Base-by-base conservation (phyloP, 2,113 vertebrate genomes). In the Irena cyanogastra region DNA sequence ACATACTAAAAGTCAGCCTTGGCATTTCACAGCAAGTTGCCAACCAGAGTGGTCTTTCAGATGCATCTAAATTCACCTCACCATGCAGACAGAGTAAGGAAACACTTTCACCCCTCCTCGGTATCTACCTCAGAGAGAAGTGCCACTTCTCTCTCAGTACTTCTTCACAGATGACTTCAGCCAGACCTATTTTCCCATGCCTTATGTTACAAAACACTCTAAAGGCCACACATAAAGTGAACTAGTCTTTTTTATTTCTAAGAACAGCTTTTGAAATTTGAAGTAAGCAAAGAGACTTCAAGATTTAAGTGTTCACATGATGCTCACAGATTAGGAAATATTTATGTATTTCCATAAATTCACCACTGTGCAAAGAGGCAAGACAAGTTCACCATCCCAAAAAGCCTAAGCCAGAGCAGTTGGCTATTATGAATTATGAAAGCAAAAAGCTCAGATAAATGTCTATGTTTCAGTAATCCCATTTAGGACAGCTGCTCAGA, bases 401-500 rank as follows among this genome's bases (percentile, higher is more conserved):
- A 92, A 90, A 90, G 79, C 72, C 31, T 47, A 75, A 81, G 33
- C 47, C 60, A 78, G 71, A 90, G 84, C 21, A 87, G 57, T 42
- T 44, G 87, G 33, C 60, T 82, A 84, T 57, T 91, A 96, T 80
- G 70, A 94, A 95, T 91, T 91, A 87, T 72, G 68, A 28, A 93
- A 81, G 76, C 56, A 83, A 83, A 95, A 92, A 94, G 89, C 88
- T 96, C 82, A 91, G 79, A 91, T 84, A 93, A 84, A 56, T 75
- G 95, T 59, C 92, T 86, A 0, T 3, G 14, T 86, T 88, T 68
- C 60, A 83, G 53, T 83, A 92, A 88, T 93, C 85, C 80, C 72
- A 68, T 94, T 93, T 80, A 83, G 56, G 85, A 74, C 71, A 91
- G 85, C 84, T 70, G 66, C 87, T 91, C 82, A 83, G 66, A 76